Evolutionary conservation across 2,888 invertebrate genomes (phyloP).

Genomic region (Choristoneura rosaceana): DNA sequence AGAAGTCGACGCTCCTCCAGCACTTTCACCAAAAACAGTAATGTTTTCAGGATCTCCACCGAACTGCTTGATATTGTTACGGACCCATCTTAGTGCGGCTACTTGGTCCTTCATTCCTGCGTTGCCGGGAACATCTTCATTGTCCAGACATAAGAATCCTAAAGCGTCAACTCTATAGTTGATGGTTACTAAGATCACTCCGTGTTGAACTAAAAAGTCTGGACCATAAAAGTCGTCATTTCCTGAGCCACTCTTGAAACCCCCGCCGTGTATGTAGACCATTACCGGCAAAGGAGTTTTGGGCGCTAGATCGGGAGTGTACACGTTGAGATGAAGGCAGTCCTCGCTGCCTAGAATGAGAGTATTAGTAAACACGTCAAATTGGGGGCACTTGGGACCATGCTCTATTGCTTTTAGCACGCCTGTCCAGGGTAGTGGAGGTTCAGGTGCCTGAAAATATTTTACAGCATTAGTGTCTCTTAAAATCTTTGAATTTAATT

Average conservation of each 20-base stretch:
- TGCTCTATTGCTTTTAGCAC: conserved; percentile 59
- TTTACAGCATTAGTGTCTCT: background rate
- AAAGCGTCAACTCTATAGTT: conserved; percentile 65
- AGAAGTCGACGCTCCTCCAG: conserved; percentile 55
- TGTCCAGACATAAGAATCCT: conserved; percentile 64
- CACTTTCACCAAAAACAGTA: conserved; percentile 64
- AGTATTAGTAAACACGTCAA: conserved; percentile 52
- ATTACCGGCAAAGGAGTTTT: conserved; percentile 56
- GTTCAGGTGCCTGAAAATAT: conserved; percentile 58
- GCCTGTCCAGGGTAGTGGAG: conserved; percentile 60
- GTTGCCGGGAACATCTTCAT: conserved; percentile 64
- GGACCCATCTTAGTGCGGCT: conserved; percentile 61
- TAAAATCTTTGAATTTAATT: background rate
- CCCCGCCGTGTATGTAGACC: conserved; percentile 66
- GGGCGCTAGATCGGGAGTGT: conserved; percentile 54
- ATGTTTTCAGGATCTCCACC: conserved; percentile 62
- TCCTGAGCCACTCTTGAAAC: conserved; percentile 59
- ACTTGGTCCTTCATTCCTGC: conserved; percentile 69
- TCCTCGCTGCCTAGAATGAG: conserved; percentile 57
- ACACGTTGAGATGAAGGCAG: conserved; percentile 64
- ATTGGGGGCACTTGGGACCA: conserved; percentile 59
- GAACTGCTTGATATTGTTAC: conserved; percentile 58
- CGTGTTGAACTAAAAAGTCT: conserved; percentile 59
- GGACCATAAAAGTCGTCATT: conserved; percentile 59
- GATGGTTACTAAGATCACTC: conserved; percentile 61